These are phyloP conservation scores for Himalopsyche japonica DNA, from an alignment of 2,888 invertebrate species.

Conservation along the genomic window DNA sequence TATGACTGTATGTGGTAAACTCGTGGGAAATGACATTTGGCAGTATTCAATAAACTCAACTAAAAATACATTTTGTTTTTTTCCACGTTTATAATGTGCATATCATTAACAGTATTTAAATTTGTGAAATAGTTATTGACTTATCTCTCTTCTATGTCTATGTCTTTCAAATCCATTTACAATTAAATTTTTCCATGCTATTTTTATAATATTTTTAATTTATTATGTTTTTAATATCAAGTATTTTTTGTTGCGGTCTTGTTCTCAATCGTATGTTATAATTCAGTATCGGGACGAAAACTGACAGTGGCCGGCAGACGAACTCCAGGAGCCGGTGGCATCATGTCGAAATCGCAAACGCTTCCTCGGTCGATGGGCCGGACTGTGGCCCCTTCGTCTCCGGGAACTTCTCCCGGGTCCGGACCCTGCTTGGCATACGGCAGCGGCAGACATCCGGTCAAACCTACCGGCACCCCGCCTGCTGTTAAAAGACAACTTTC, in stretches of 20 bases:
- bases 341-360: conserved; percentile 82
- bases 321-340: conserved; percentile 64
- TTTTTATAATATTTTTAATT: too few relatives aligned
- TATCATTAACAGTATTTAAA: too few relatives aligned
- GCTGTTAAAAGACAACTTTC: conserved; percentile 84
- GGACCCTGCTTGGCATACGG: conserved; percentile 44
- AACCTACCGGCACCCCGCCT: conserved; percentile 82
- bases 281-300: conserved; percentile 78
- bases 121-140: too few relatives aligned
- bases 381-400: conserved; percentile 65
- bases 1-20: too few relatives aligned
- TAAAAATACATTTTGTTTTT: too few relatives aligned
- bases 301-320: conserved; percentile 75
- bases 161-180: too few relatives aligned
- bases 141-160: too few relatives aligned
- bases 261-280: conserved; percentile 1
- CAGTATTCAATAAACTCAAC: too few relatives aligned
- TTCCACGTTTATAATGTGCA: too few relatives aligned
- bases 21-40: too few relatives aligned
- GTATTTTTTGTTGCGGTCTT: background rate
- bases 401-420: conserved; percentile 67
- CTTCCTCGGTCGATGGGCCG: conserved; percentile 83
- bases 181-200: too few relatives aligned
- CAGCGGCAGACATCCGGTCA: conserved; percentile 54
- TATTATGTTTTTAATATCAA: too few relatives aligned